Base-by-base conservation (phyloP, 1,140 invertebrate species). In the Drosophila novamexicana region DNA sequence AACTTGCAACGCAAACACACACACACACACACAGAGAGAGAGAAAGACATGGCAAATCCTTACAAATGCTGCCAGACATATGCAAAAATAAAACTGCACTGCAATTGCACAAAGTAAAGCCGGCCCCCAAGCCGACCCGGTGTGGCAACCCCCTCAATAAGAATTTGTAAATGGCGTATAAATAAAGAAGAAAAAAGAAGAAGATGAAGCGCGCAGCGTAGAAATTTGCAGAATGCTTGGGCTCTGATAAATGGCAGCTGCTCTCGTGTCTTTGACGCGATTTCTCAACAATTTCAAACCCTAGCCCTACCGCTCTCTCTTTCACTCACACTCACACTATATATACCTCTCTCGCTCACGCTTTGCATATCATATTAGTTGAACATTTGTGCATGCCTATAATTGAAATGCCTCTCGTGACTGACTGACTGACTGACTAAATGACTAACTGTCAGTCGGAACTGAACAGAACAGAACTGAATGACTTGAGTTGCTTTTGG, bases 41-140 rank as follows among this genome's bases (percentile, higher is more conserved):
- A 56, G 58, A 49, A 62, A 49, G 54, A 73, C 70, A 59, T 53
- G 39, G 71, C 42, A 82, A 86, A 88, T 88, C 83, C 80, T 89
- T 89, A 83, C 79, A 89, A 88, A 83, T 88, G 84, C 73, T 80
- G 58, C 53, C 84, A 89, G 83, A 83, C 83, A 88, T 77, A 89
- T 79, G 69, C 76, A 76, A 73, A 75, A 71, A 59, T 66, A 83
- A 82, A 68, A 68, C 65, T 58, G 65, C 66, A 45, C 68, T 77
- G 81, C 78, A 69, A 45, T 81, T 67, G 62, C 67, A 73, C 49
- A 77, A 58, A 66, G 61, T 61, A 14, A 47, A 58, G 10, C n/a
- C 12, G 32, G 32, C 32, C 32, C 32, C n/a, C 39, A 9, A 37
- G 8, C 44, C 29, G 6, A 39, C 22, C 22, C n/a, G 16, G 22